Evolutionary conservation across 2,888 invertebrate species (phyloP), one percentile per base, ranked within the genome.

Genomic region (Ypsolopha sequella): DNA sequence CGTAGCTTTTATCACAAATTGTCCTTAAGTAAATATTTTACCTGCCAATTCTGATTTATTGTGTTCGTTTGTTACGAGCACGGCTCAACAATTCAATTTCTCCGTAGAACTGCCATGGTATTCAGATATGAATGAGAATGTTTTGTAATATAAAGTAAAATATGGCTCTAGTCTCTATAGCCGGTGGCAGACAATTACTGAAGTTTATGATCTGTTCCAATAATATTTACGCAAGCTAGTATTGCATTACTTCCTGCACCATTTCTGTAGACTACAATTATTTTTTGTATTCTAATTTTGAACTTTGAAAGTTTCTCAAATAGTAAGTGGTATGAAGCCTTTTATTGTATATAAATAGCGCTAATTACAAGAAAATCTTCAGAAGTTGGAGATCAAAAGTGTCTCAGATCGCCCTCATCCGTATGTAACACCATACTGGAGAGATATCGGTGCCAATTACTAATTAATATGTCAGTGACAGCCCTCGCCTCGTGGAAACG

Each of bases 31-130:
- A 80, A 82, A 80, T 76, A 77, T 76, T 79, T 74, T 81, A 84
- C 81, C 81, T 82, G 85, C 66, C 80, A 76, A 76, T 73, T 71
- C 68, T 84, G 79, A 85, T 76, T 63, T 68, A 84, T 81, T 66
- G 70, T 64, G 74, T 72, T 66, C 61, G 59, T 64, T 69, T 70
- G 64, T 62, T 52, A 62, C 58, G 64, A 68, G 68, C 66, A 59
- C 63, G 61, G 61, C 67, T 54, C 66, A 65, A 78, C 77, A 76
- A 80, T 76, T 80, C 77, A 80, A 81, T 84, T 78, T 77, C 72
- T 70, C 56, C 55, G 67, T 63, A 70, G 38, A 14, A 45, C 35
- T 10, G 45, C 33, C 33, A 2, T 10, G 33, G 34, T 10, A 10
- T 45, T 10, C 24, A 24, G 24, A 34, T 6, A 13, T 43, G 36